Base-by-base conservation (phyloP, 2,888 invertebrate genomes). In the Pyralis farinalis region DNA sequence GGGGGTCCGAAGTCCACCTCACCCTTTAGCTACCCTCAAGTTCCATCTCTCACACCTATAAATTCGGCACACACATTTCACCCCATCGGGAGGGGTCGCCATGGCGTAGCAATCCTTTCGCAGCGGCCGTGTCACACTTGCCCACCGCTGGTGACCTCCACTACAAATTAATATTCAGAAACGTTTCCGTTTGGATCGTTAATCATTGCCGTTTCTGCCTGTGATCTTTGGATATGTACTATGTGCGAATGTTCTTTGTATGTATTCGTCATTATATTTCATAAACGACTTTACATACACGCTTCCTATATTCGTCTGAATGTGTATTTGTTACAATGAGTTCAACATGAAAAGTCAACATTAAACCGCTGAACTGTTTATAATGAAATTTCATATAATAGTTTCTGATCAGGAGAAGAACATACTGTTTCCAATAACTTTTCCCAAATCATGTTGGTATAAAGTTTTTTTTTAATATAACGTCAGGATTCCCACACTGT, bases 21-120 rank as follows among this genome's bases (percentile, higher is more conserved):
- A 87, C 87, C 87, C 87, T 87, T 88, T 85, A 75, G 82, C 85
- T 84, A 83, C 85, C 85, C 87, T 85, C 81, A 88, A 88, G 87
- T 88, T 87, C 86, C 87, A 88, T 87, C 86, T 86, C 86, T 87
- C 87, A 88, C 87, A 87, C 87, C 88, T 87, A 87, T 87, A 87
- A 87, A 87, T 86, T 86, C 82, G 81, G 83, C 84, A 87, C 88
- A 88, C 82, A 87, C 88, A 83, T 81, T 82, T 82, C 79, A 80
- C 85, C 87, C 87, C 73, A 70, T 71, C 72, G 77, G 71, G 79
- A 57, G 70, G 79, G 77, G 65, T 75, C 73, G 68, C 71, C 72
- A 77, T 73, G 76, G 73, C 77, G 80, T 73, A 75, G 82, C 85
- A 86, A 86, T 86, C 87, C 87, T 86, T 87, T 86, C 85, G 81